Evolutionary conservation across 2,797 vertebrate species (phyloP), one percentile per base, ranked within the genome.

Genomic region (Leptatherina wallacei): DNA sequence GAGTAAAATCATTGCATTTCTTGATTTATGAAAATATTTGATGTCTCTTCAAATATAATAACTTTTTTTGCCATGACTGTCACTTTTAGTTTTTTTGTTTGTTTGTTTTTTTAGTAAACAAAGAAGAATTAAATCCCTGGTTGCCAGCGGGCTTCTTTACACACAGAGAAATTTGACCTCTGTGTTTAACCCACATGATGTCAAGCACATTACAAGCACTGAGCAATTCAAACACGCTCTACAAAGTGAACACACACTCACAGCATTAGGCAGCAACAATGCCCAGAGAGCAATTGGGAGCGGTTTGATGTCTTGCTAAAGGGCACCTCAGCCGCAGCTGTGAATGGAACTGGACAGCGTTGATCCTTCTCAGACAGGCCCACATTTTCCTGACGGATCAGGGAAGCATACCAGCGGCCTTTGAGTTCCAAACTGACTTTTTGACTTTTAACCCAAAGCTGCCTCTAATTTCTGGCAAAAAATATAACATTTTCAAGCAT

Each of bases 401-500:
- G n/a, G 20, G n/a, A 49, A 47, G 20, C 44, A 47, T 10, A 11
- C 38, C 20, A 49, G 42, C 20, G 42, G 18, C 18, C 18, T 44
- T 44, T 5, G 18, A 47, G 44, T n/a, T 7, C 18, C 20, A 47
- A 47, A 20, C 47, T 20, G 2, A 8, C 47, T n/a, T 49, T 49
- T 18, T 49, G 20, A 49, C 47, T 20, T 49, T 47, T 20, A 20
- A 47, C 44, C 18, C 44, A 20, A 6, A 47, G 44, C 44, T 47
- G 44, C 44, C 44, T 6, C 44, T 47, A 6, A n/a, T 47, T n/a
- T 47, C 44, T 22, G 58, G 35, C 4, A n/a, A 32, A 51, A 29
- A 32, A 32, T n/a, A 18, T 13, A 36, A 27, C 33, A 49, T 79
- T 63, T 78, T 60, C 59, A 54, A 30, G 16, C 40, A 16, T 4